phyloP scores from a whole-genome alignment of 1,140 invertebrate species.

The Triops longicaudatus region DNA sequence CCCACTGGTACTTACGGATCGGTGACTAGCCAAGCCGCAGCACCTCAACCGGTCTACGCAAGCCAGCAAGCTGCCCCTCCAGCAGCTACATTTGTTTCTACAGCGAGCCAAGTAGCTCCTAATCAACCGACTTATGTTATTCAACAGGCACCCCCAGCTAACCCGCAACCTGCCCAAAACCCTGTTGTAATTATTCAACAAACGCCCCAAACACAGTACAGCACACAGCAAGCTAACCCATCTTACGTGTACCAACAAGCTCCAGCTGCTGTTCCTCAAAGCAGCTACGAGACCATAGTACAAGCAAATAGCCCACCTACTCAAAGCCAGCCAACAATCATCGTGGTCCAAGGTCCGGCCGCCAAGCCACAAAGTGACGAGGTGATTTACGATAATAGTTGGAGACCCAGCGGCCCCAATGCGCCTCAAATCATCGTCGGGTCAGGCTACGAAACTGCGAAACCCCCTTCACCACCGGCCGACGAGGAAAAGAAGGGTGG shows the following conservation, averaged over 20 bases:
- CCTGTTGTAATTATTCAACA: constrained; percentile 10
- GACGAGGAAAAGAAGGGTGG: background rate
- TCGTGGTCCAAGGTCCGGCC: background rate
- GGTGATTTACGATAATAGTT: background rate
- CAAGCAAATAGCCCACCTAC: background rate
- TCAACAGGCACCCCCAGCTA: constrained; percentile 1
- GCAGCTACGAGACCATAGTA: background rate
- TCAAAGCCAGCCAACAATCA: background rate
- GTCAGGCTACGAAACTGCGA: background rate
- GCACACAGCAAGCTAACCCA: background rate
- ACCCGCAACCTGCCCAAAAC: background rate
- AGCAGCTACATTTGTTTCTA: background rate
- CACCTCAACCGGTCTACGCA: background rate
- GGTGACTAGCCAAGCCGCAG: background rate
- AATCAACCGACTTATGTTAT: background rate
- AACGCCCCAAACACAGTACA: background rate
- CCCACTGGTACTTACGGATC: background rate
- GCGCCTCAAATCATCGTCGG: background rate
- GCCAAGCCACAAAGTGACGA: background rate
- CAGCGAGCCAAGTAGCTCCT: background rate
- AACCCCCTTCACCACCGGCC: background rate
- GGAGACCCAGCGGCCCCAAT: background rate
- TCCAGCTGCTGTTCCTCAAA: background rate
- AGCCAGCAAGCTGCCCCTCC: constrained; percentile 9
- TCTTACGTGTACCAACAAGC: background rate